Evolutionary conservation across 2,797 vertebrate species (phyloP), one percentile per base, ranked within the genome.

Genomic region (Sitta carolinensis): DNA sequence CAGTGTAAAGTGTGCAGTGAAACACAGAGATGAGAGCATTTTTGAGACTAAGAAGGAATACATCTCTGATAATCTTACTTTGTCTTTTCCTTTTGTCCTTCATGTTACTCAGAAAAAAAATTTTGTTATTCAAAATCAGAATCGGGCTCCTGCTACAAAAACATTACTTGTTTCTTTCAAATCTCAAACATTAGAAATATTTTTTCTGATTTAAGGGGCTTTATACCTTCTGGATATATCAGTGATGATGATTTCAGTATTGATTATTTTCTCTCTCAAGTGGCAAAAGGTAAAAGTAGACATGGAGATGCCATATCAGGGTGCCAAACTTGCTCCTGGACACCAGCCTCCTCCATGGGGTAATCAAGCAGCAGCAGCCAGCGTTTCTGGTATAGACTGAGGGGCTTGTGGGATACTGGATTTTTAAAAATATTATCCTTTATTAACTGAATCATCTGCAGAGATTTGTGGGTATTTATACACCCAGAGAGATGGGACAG

Each of bases 241-340:
- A 34, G 43, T 1, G 0, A 21, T 12, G 42, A 3, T 23, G 14
- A 22, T 47, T 52, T 34, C 26, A 66, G 2, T 32, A 22, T 55
- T 32, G 16, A 42, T 69, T 9, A 5, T 57, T 91, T 70, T 52
- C 8, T 78, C 18, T 57, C 13, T 40, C 20, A 43, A 25, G 22
- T 36, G 34, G 55, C 1, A 3, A n/a, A 62, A 61, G 16, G 22
- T 58, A 73, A 22, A 38, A 64, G 15, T 11, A n/a, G 57, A 30
- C 5, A 4, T 9, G 5, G 18, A 61, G 62, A 16, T 18, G 6
- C 1, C 0, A 4, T 11, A 16, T n/a, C 34, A 47, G 26, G 5
- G 27, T 10, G 10, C 25, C 55, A 55, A 22, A 19, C 32, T 51
- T 51, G 36, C 8, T 32, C n/a, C 26, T 32, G 45, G 48, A 32